Percentiles rank a stretch among this genome's conserved stretches.
Conservation (phyloP, 2,797 vertebrate species). For the Epinephelus awoara region DNA sequence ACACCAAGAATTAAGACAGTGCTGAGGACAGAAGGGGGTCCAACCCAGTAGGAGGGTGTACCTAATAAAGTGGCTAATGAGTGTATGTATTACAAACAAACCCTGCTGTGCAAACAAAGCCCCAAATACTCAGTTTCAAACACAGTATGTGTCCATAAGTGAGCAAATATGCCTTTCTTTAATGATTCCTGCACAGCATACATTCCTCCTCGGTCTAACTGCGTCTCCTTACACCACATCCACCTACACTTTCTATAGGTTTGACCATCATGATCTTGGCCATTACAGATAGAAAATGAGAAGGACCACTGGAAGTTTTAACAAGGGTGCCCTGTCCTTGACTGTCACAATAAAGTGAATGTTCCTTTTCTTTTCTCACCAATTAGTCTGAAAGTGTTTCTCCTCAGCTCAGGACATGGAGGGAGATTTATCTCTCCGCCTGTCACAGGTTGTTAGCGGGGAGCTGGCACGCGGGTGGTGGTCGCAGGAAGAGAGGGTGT, state of each 20-base stretch:
- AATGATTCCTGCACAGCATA: neutral
- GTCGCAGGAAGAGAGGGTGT: neutral
- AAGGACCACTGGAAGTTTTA: slow-evolving; percentile 30
- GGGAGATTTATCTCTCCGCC: slow-evolving; percentile 36
- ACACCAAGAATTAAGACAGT: too few relatives aligned
- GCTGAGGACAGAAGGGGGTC: too few relatives aligned
- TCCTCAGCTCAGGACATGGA: slow-evolving; percentile 18
- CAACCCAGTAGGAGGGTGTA: too few relatives aligned
- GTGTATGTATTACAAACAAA: neutral
- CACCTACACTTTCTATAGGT: neutral
- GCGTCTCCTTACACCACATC: neutral
- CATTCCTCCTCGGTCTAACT: neutral
- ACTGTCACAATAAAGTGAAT: slow-evolving; percentile 38
- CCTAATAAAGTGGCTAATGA: too few relatives aligned
- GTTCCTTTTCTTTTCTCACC: slow-evolving; percentile 40
- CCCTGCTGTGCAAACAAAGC: neutral
- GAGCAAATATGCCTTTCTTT: neutral
- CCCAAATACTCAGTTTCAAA: neutral
- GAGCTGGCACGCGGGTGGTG: neutral
- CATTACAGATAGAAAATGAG: neutral
- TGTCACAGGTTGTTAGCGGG: slow-evolving; percentile 43
- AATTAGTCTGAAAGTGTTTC: slow-evolving; percentile 60
- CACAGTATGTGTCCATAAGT: neutral
- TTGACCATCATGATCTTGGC: slow-evolving; percentile 18
- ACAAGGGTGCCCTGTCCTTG: slow-evolving; percentile 40